Conservation (phyloP, 2,113 vertebrate species). For the Myrmecobius fasciatus region DNA sequence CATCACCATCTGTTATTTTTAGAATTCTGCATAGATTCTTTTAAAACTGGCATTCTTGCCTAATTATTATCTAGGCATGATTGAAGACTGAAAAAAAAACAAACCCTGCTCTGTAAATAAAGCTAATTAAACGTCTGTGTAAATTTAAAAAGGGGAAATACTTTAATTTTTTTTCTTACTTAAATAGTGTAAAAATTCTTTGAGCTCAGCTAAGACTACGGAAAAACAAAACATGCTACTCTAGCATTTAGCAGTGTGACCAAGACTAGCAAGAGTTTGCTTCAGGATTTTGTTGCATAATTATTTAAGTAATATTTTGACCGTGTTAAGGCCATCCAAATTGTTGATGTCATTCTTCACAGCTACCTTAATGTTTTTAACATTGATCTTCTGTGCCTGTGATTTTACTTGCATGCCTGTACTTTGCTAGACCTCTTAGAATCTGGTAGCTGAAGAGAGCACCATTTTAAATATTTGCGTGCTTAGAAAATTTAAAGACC, state of each 20-base stretch:
- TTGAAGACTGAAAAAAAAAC: conserved; percentile 89
- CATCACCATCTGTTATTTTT: conserved; percentile 89
- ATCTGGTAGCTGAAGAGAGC: conserved; percentile 85
- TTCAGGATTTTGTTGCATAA: conserved; percentile 86
- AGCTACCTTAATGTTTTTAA: conserved; percentile 86
- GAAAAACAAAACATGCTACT: conserved; percentile 81
- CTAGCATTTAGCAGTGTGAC: conserved; percentile 87
- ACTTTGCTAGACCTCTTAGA: conserved; percentile 86
- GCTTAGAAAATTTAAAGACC: conserved; percentile 77
- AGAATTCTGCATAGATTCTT: conserved; percentile 93
- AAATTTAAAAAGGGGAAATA: conserved; percentile 94
- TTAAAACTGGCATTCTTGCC: conserved; percentile 88
- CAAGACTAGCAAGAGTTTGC: conserved; percentile 87
- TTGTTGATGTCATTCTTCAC: conserved; percentile 86
- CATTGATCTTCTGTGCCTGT: conserved; percentile 89
- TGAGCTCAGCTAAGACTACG: conserved; percentile 89
- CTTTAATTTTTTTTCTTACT: conserved; percentile 93
- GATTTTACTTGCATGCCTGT: conserved; percentile 90
- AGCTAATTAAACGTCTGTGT: conserved; percentile 97
- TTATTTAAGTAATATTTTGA: conserved; percentile 84
- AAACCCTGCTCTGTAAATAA: conserved; percentile 94
- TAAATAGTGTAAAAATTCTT: conserved; percentile 92
- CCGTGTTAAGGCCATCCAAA: conserved; percentile 83
- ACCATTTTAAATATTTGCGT: conserved; percentile 82
- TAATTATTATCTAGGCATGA: conserved; percentile 88